phyloP scores from a whole-genome alignment of 2,113 vertebrate genomes.

The Eurystomus gularis region DNA sequence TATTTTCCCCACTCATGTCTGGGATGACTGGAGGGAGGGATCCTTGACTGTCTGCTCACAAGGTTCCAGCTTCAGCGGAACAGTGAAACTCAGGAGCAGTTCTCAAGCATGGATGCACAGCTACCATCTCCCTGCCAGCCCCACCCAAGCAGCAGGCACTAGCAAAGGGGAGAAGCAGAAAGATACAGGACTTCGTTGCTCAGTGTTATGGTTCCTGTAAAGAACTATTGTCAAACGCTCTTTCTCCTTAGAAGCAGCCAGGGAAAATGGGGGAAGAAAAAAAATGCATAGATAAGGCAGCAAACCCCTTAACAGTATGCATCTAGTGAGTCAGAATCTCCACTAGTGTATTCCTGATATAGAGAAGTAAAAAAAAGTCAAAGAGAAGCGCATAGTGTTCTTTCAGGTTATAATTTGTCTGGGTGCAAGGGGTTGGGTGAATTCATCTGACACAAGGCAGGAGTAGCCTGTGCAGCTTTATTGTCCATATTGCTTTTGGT shows the following conservation, averaged over 20 bases:
- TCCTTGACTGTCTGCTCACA: not conserved
- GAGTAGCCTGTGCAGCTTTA: not conserved
- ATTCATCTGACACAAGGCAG: not conserved
- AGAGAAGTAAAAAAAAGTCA: not conserved
- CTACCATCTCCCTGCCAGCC: not conserved
- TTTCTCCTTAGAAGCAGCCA: not conserved
- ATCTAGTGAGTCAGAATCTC: not conserved
- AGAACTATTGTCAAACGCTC: not conserved
- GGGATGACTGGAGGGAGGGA: not conserved
- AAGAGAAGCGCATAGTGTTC: not conserved
- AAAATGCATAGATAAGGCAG: not conserved
- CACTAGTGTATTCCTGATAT: not conserved
- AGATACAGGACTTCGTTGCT: not conserved
- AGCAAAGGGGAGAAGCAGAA: not conserved
- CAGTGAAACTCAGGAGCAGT: not conserved
- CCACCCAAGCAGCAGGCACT: not conserved
- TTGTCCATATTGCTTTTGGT: not conserved
- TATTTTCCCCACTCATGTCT: not conserved
- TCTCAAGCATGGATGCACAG: not conserved
- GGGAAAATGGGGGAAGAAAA: not conserved
- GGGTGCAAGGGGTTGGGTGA: not conserved
- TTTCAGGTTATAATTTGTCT: not conserved
- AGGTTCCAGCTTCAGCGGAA: not conserved
- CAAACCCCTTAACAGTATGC: not conserved
- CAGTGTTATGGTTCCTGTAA: not conserved